Evolutionary conservation across 2,113 vertebrate genomes (phyloP), one percentile per base, ranked within the genome.

Genomic region (Tragelaphus imberbis): DNA sequence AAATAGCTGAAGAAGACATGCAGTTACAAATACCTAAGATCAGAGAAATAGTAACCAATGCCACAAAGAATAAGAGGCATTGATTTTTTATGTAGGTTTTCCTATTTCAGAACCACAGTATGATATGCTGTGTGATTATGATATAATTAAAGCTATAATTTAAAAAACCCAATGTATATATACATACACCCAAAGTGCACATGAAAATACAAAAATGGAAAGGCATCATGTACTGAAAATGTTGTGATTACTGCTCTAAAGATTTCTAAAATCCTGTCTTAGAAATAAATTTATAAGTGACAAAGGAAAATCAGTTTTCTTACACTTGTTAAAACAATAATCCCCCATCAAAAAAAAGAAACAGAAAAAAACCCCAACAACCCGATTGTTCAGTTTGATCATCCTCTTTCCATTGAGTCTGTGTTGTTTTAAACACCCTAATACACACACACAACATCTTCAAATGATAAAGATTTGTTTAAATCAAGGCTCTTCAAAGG

Each of bases 401-500:
- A 87, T 44, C 21, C 44, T 59, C 68, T 84, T 92, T 51, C 27
- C 27, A 82, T 8, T 28, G 71, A 91, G 30, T 59, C 28, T 47
- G 51, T 44, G 36, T 23, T 82, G 33, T 79, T 87, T 90, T 56
- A 94, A 59, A 63, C 33, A 80, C 8, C 30, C 5, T 47, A 30
- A 82, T 36, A 81, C 15, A 58, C 44, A 33, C 23, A 58, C 44
- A 27, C 28, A 7, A 36, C 14, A 65, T 30, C 5, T 15, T 91
- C 40, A 95, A 89, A 93, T 82, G 30, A 90, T 58, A 68, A 96
- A 68, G 44, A 56, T 82, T 68, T 97, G 61, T 82, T 93, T 75
- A 97, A 86, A 95, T 77, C 51, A 94, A 97, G 82, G 53, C 27
- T 85, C 40, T 96, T 88, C 61, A 94, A 97, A 92, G 49, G 27